These are phyloP conservation scores for Chaenogobius annularis DNA, from an alignment of 2,113 vertebrate genomes.

Conservation along the genomic window DNA sequence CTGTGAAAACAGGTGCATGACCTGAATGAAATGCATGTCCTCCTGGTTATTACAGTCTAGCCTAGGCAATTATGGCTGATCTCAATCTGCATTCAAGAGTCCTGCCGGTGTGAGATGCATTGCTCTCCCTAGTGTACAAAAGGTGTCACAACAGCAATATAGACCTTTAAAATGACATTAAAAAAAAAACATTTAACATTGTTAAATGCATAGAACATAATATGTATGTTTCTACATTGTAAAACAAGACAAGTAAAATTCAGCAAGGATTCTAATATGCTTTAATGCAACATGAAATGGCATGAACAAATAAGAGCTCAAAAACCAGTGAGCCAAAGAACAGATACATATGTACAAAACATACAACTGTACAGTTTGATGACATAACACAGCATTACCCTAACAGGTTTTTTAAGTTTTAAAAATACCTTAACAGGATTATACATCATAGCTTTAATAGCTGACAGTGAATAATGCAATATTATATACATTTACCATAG, in stretches of 20 bases:
- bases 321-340: slow-evolving; percentile 39
- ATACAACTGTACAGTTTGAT: slow-evolving; percentile 42
- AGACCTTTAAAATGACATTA: neutral
- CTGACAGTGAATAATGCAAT: slow-evolving; percentile 18
- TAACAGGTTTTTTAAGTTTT: slow-evolving; percentile 4
- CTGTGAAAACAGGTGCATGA: neutral
- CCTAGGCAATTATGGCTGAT: neutral
- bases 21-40: neutral
- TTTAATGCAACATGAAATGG: slow-evolving; percentile 63
- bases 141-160: slow-evolving; percentile 45
- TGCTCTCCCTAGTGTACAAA: slow-evolving; percentile 62
- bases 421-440: slow-evolving; percentile 1
- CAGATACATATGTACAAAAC: slow-evolving; percentile 70
- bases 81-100: neutral
- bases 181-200: neutral
- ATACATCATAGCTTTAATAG: slow-evolving; percentile 29
- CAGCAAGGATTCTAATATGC: slow-evolving; percentile 13
- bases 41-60: neutral
- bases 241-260: neutral
- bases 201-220: neutral
- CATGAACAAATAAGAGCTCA: slow-evolving; percentile 48
- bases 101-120: neutral
- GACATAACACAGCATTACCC: slow-evolving; percentile 46
- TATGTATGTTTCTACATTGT: neutral
- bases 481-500: slow-evolving; percentile 29